Evolutionary conservation across 2,888 invertebrate species (phyloP).

Genomic region (Melangyna quadrimaculata): DNA sequence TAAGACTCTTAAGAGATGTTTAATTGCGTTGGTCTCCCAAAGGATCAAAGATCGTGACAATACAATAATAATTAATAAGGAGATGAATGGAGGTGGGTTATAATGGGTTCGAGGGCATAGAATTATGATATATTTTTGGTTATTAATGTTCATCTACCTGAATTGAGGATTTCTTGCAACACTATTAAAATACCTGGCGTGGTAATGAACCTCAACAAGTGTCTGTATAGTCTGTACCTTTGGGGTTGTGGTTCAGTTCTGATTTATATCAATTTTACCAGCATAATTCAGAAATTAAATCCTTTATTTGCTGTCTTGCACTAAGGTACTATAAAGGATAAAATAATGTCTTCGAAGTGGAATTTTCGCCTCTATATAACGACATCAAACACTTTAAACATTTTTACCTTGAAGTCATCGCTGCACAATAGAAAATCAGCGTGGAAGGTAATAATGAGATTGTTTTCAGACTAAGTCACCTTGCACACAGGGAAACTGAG

Average conservation of each 20-base stretch:
- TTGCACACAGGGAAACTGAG: too few species aligned
- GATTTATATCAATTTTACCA: not conserved
- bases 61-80: slow-evolving; percentile 29
- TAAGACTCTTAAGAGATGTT: not conserved
- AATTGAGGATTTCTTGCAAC: not conserved
- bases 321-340: not conserved
- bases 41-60: slow-evolving; percentile 34
- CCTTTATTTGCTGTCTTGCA: not conserved
- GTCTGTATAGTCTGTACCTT: not conserved
- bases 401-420: too few species aligned
- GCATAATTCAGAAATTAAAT: not conserved
- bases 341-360: not conserved
- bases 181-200: not conserved
- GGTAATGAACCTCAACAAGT: not conserved
- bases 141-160: not conserved
- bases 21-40: not conserved
- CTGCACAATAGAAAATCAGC: too few species aligned
- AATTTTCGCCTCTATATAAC: not conserved
- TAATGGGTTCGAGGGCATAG: not conserved
- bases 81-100: not conserved
- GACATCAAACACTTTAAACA: too few species aligned
- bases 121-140: slow-evolving; percentile 12
- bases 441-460: not conserved
- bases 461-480: too few species aligned
- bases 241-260: not conserved